Conservation (phyloP, 2,113 vertebrate genomes). For the Silurus glanis region DNA sequence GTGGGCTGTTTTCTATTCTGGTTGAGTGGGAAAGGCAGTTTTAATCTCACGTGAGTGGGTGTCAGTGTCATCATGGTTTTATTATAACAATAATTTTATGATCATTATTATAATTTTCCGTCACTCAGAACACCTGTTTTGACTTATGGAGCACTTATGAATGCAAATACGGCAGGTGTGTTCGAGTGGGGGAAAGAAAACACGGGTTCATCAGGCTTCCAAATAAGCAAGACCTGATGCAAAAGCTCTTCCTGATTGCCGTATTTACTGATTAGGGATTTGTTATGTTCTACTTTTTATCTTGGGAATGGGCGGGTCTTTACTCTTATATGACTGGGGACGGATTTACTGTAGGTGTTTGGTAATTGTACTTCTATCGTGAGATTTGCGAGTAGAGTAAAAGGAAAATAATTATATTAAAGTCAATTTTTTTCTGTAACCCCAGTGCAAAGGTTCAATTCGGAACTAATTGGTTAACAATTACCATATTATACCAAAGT, state of each 20-base stretch:
- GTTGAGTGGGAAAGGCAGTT: too few species aligned
- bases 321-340: not conserved
- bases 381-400: too few species aligned
- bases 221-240: not conserved
- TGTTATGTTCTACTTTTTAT: not conserved
- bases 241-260: not conserved
- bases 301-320: not conserved
- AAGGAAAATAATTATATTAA: too few species aligned
- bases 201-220: not conserved
- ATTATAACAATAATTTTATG: too few species aligned
- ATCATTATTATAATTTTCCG: too few species aligned
- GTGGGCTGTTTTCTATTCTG: too few species aligned
- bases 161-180: not conserved
- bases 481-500: not conserved
- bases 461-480: not conserved
- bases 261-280: not conserved
- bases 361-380: too few species aligned
- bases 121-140: not conserved
- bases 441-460: not conserved
- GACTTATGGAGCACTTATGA: not conserved
- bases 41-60: too few species aligned
- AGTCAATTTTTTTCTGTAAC: too few species aligned
- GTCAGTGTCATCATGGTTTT: too few species aligned
- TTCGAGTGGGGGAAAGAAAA: not conserved
- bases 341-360: too few species aligned